Conservation (phyloP, 2,113 vertebrate species). For the Telmatochromis bifrenatus region DNA sequence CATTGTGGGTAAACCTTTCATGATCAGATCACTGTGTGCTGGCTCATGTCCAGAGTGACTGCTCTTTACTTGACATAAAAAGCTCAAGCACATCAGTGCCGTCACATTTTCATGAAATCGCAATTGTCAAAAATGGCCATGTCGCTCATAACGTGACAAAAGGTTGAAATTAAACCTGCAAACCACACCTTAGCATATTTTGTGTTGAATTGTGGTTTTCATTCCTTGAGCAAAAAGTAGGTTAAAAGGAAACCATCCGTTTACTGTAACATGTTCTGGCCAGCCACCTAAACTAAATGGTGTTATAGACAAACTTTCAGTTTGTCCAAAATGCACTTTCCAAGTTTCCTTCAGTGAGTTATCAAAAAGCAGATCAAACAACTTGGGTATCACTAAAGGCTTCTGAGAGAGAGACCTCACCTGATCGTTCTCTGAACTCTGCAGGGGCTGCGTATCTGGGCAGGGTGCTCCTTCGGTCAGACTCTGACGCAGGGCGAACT, state of each 20-base stretch:
- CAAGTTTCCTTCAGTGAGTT: background rate
- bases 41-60: background rate
- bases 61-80: rapidly evolving
- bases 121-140: background rate
- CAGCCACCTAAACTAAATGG: background rate
- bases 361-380: background rate
- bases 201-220: background rate
- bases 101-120: background rate
- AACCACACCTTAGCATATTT: background rate
- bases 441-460: slow-evolving; percentile 56
- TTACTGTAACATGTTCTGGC: background rate
- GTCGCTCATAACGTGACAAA: background rate
- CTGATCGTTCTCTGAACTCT: slow-evolving; percentile 69
- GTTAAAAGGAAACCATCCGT: background rate
- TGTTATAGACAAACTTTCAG: background rate
- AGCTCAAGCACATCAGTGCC: background rate
- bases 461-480: slow-evolving; percentile 59
- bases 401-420: slow-evolving; percentile 16
- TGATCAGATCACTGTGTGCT: background rate
- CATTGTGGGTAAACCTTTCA: background rate
- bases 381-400: background rate
- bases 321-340: background rate
- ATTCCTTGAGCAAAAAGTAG: background rate
- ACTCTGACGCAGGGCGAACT: slow-evolving; percentile 63
- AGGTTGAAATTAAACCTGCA: background rate